Base-by-base conservation (phyloP, 1,140 invertebrate species). In the Lucilia cuprina region DNA sequence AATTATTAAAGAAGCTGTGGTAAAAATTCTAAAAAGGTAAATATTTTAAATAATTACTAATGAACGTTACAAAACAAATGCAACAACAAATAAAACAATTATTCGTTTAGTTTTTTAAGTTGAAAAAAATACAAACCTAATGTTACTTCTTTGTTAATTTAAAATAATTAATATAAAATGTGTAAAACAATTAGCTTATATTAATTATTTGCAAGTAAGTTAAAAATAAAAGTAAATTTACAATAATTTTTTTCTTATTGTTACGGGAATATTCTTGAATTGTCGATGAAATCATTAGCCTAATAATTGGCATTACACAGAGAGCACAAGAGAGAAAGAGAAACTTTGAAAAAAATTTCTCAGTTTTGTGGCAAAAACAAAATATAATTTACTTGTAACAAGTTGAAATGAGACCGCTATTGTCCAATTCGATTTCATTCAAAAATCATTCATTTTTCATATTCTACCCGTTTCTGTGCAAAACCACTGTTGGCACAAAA, bases 231-330 rank as follows among this genome's bases (percentile, higher is more conserved):
- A 12, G 50, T 60, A 7, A 60, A 7, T 7, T 60, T 14, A 14
- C 41, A 41, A 41, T 25, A 3, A 30, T 30, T 30, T 30, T 30
- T 30, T 30, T 30, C 25, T 30, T 30, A 30, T 7, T n/a, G 50
- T 65, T 84, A 30, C 74, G n/a, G 30, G 75, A 84, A 78, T 77
- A 60, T 84, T 82, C 84, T 84, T 74, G 80, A 84, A 84, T 84
- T 82, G 35, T 83, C 84, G 84, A 84, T 84, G 84, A 84, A 84
- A 84, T 84, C 84, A 84, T 74, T 84, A 78, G 10, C 74, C 65
- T 21, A 21, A 19, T 41, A 41, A 41, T 41, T 7, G 41, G 41
- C 7, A 41, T 41, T 30, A 30, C 60, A 65, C 8, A 35, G 14
- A 21, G 35, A 17, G 14, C 17, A 19, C 19, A 41, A 21, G 77